Conservation (phyloP, 2,888 invertebrate genomes). For the Panorpa germanica region DNA sequence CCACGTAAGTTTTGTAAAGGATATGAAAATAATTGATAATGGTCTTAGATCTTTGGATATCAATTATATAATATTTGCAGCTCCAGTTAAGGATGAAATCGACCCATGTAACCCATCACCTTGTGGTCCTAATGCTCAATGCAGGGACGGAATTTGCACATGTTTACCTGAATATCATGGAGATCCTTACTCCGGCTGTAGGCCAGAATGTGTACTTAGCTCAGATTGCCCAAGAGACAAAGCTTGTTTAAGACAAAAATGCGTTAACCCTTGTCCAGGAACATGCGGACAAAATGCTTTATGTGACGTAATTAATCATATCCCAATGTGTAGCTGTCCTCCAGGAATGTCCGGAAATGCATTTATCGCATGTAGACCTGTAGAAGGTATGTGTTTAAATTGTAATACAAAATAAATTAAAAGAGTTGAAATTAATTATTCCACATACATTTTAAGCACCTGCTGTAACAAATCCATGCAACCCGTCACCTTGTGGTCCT, state of each 20-base stretch:
- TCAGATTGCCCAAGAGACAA: conserved; percentile 34
- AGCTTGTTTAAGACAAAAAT: conserved; percentile 40
- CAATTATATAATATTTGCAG: conserved; percentile 20
- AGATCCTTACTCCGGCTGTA: conserved; percentile 44
- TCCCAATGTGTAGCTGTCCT: conserved; percentile 38
- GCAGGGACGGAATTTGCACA: conserved; percentile 34
- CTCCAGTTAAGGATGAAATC: conserved; percentile 23
- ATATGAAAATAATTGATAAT: not conserved
- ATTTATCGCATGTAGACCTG: conserved; percentile 39
- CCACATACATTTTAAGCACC: no score
- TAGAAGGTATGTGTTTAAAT: conserved; percentile 29
- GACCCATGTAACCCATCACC: conserved; percentile 49
- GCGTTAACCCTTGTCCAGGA: conserved; percentile 37
- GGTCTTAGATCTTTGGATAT: not conserved
- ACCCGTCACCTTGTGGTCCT: conserved; percentile 47
- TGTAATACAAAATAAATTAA: not conserved
- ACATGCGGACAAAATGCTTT: conserved; percentile 40
- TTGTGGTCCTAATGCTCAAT: conserved; percentile 42
- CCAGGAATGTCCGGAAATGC: conserved; percentile 47
- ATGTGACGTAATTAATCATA: conserved; percentile 35
- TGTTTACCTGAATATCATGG: conserved; percentile 42
- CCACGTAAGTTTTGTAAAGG: conserved; percentile 14
- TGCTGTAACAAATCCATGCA: conserved; percentile 36
- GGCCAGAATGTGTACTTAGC: conserved; percentile 42
- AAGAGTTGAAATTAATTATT: conserved; percentile 2